Percentiles rank a stretch among this genome's conserved stretches.
Conservation (phyloP, 2,888 invertebrate genomes). For the Diaphora mendica region DNA sequence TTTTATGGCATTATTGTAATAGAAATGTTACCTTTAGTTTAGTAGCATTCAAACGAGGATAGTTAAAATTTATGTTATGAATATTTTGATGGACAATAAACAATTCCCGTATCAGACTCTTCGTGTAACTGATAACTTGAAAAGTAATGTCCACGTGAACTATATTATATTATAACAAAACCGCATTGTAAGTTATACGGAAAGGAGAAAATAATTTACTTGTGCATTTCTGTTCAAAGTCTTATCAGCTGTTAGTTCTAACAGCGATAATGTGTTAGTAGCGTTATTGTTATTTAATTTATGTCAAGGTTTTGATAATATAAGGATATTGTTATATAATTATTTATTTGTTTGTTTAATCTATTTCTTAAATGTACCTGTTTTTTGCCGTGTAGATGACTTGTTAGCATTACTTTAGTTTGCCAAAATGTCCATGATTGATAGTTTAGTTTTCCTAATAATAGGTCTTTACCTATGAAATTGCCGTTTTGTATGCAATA, state of each 20-base stretch:
- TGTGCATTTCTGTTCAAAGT: background rate
- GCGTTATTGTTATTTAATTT: background rate
- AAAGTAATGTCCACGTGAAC: background rate
- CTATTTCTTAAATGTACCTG: too few relatives aligned
- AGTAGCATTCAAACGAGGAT: background rate
- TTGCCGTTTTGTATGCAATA: too few relatives aligned
- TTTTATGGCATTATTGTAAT: background rate
- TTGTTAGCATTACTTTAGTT: too few relatives aligned
- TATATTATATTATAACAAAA: background rate
- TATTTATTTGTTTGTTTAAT: background rate
- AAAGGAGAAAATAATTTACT: background rate
- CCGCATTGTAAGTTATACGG: background rate
- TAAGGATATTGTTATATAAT: background rate
- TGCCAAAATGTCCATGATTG: too few relatives aligned
- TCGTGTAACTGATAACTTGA: background rate
- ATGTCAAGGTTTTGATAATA: conserved; percentile 2
- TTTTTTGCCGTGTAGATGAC: too few relatives aligned
- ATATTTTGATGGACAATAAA: background rate
- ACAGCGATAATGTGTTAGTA: background rate
- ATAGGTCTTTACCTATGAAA: too few relatives aligned
- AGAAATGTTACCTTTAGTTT: background rate
- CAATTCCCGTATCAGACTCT: background rate
- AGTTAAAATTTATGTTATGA: background rate
- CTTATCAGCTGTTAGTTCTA: background rate
- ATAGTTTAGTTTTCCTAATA: too few relatives aligned